Evolutionary conservation across 2,797 vertebrate species (phyloP).

Genomic region (Gadopsis bispinosus): DNA sequence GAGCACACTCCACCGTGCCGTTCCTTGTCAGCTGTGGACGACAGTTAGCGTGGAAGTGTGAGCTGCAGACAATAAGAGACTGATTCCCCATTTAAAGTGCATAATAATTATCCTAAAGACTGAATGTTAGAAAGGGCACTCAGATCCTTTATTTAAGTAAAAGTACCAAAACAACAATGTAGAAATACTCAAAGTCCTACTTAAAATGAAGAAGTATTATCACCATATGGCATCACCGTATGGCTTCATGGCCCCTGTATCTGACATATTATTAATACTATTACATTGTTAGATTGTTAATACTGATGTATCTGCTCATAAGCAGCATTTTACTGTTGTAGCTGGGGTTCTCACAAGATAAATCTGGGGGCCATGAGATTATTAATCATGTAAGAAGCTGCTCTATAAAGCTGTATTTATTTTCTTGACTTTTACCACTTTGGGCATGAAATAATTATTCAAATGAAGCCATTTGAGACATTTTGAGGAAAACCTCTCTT

Average conservation of each 20-base stretch:
- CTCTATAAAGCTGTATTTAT: background rate
- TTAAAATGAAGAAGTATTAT: background rate
- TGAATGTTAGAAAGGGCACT: background rate
- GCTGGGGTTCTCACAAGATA: constrained; percentile 9
- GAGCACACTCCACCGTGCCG: constrained; percentile 92
- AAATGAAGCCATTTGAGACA: background rate
- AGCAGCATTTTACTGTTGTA: background rate
- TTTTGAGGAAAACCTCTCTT: background rate
- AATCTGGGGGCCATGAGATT: background rate
- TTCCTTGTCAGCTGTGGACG: constrained; percentile 90
- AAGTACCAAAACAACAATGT: background rate
- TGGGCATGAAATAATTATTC: background rate
- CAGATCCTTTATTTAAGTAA: too few relatives aligned
- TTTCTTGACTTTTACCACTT: background rate
- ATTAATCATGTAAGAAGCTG: background rate
- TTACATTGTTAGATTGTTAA: too few relatives aligned
- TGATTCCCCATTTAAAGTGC: constrained; percentile 1
- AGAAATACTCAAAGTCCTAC: background rate
- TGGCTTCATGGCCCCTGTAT: too few relatives aligned
- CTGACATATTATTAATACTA: too few relatives aligned
- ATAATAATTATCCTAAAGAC: background rate
- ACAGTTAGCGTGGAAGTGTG: constrained; percentile 23
- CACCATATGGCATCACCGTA: too few relatives aligned
- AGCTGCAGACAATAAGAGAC: constrained; percentile 16
- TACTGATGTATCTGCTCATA: too few relatives aligned